These are phyloP conservation scores for Numenius phaeopus DNA, from an alignment of 2,797 vertebrate species.

Conservation along the genomic window DNA sequence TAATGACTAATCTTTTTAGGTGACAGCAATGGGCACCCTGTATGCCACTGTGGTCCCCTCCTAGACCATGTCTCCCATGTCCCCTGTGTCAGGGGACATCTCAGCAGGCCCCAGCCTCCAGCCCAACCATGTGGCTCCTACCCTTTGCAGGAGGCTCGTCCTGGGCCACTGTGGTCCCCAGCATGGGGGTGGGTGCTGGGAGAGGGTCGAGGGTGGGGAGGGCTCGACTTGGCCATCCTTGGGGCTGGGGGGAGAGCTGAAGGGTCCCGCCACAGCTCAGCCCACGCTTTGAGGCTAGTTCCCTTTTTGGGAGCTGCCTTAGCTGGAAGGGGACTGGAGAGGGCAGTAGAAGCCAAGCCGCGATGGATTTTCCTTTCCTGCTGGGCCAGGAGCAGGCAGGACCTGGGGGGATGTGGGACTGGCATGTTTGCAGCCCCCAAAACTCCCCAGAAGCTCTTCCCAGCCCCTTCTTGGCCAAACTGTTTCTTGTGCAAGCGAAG, in stretches of 20 bases:
- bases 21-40: rapidly evolving
- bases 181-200: rapidly evolving
- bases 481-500: neutral
- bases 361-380: neutral
- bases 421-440: neutral
- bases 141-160: rapidly evolving
- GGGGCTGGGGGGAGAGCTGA: neutral
- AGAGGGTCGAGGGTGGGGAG: neutral
- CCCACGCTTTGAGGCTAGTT: neutral
- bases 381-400: neutral
- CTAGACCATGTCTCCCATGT: neutral
- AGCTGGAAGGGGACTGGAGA: neutral
- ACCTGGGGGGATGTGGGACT: neutral
- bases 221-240: neutral
- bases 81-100: rapidly evolving
- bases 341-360: neutral
- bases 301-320: neutral
- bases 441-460: neutral
- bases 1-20: neutral
- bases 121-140: rapidly evolving
- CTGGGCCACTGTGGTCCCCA: rapidly evolving
- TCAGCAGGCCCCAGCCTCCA: neutral
- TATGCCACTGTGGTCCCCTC: neutral
- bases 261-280: neutral
- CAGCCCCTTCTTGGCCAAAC: neutral